Evolutionary conservation across 2,113 vertebrate species (phyloP).

Genomic region (Rattus rattus): DNA sequence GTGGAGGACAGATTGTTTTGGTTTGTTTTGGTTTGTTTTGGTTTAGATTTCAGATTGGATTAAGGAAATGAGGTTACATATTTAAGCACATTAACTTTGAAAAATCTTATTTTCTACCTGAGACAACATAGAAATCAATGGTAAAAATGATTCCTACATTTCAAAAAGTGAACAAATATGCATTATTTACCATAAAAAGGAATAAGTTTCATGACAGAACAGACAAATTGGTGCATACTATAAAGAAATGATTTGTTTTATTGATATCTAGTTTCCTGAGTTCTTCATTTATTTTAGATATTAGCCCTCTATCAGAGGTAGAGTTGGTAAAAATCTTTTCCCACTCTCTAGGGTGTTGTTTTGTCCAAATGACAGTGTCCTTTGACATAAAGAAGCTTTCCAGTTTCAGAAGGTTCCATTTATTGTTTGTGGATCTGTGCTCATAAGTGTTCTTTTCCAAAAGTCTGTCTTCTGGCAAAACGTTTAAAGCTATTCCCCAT

Average conservation of each 20-base stretch:
- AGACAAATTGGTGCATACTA: neutral
- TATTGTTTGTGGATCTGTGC: too few relatives aligned
- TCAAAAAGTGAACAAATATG: neutral
- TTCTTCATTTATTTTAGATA: neutral
- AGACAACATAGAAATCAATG: conserved; percentile 16
- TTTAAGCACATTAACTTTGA: neutral
- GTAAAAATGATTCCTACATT: neutral
- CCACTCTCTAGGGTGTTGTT: neutral
- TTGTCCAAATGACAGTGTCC: neutral
- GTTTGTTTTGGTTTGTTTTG: too few relatives aligned
- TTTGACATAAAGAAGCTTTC: neutral
- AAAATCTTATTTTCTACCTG: conserved; percentile 31
- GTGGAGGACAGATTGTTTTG: neutral
- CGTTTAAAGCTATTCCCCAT: too few relatives aligned
- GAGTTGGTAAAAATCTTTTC: neutral
- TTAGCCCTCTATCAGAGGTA: neutral
- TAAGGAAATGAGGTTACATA: neutral
- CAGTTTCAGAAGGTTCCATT: neutral
- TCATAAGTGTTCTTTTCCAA: too few relatives aligned
- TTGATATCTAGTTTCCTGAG: neutral
- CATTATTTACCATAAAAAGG: conserved; percentile 29
- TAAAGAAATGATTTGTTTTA: neutral
- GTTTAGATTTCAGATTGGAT: neutral
- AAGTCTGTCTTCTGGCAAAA: too few relatives aligned
- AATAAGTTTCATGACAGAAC: neutral